Conservation (phyloP, 2,888 invertebrate genomes). For the Sinopyrophorus schimmeli region DNA sequence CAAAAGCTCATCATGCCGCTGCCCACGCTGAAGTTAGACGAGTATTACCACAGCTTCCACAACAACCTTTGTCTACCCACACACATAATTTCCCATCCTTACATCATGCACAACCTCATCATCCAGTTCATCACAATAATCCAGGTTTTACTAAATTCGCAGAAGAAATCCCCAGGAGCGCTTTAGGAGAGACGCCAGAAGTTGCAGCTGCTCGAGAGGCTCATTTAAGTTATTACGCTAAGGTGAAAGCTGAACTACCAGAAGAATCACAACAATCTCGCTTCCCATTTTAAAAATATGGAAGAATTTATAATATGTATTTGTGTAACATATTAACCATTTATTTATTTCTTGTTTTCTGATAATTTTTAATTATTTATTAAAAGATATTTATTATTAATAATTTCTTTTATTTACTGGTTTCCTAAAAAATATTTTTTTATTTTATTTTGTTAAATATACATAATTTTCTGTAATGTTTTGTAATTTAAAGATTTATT, state of each 20-base stretch:
- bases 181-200: conserved; percentile 42
- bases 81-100: conserved; percentile 5
- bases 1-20: conserved; percentile 18
- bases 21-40: conserved; percentile 20
- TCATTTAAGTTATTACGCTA: conserved; percentile 36
- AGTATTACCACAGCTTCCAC: conserved; percentile 1
- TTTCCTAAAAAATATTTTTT: too few species aligned
- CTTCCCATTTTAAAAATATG: not conserved
- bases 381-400: too few species aligned
- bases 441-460: too few species aligned
- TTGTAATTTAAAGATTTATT: too few species aligned
- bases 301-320: conserved; percentile 1
- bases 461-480: too few species aligned
- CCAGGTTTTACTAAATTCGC: conserved; percentile 26
- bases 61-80: not conserved
- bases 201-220: conserved; percentile 41
- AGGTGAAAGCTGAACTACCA: conserved; percentile 28
- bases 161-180: conserved; percentile 38
- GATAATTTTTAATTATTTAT: too few species aligned
- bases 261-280: too few species aligned
- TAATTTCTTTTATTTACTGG: too few species aligned
- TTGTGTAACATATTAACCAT: too few species aligned
- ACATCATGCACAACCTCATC: conserved; percentile 1
- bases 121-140: not conserved
- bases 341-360: too few species aligned